A percentile compares a stretch with the other conserved stretches of the same genome.
Conservation (phyloP, 2,888 invertebrate genomes). For the Caradrina kadenii region DNA sequence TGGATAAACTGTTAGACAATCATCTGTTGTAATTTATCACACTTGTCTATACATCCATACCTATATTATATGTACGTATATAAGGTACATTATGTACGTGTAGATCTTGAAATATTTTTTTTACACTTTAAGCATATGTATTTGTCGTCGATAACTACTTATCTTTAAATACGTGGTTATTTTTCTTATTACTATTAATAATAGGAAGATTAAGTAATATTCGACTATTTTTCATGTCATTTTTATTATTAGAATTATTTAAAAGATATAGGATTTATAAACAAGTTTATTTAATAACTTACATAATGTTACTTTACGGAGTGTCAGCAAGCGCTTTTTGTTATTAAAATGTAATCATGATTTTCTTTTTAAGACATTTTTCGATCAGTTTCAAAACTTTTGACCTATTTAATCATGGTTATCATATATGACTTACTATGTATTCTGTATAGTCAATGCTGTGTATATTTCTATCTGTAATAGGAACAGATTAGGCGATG, state of each 20-base stretch:
- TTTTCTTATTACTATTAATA: neutral
- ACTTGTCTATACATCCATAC: neutral
- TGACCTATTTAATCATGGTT: neutral
- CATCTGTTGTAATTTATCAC: constrained; percentile 37
- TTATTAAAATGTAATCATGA: neutral
- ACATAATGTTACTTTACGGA: neutral
- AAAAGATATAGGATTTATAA: neutral
- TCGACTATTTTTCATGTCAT: constrained; percentile 9
- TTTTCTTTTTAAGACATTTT: neutral
- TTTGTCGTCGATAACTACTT: neutral
- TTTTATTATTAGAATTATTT: constrained; percentile 1
- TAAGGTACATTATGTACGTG: constrained; percentile 11
- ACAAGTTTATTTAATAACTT: neutral
- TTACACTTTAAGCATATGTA: neutral
- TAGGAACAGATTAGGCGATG: neutral
- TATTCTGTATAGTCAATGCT: constrained; percentile 6
- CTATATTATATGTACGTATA: neutral
- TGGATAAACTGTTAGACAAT: constrained; percentile 28
- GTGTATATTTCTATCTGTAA: neutral
- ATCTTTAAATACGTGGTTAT: constrained; percentile 8
- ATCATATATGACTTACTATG: neutral
- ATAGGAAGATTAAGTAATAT: neutral
- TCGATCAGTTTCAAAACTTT: neutral
- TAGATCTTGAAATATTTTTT: constrained; percentile 4
- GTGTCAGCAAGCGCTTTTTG: too few relatives aligned